Evolutionary conservation across 2,888 invertebrate genomes (phyloP), one percentile per base, ranked within the genome.

Genomic region (Branchellion lobata): DNA sequence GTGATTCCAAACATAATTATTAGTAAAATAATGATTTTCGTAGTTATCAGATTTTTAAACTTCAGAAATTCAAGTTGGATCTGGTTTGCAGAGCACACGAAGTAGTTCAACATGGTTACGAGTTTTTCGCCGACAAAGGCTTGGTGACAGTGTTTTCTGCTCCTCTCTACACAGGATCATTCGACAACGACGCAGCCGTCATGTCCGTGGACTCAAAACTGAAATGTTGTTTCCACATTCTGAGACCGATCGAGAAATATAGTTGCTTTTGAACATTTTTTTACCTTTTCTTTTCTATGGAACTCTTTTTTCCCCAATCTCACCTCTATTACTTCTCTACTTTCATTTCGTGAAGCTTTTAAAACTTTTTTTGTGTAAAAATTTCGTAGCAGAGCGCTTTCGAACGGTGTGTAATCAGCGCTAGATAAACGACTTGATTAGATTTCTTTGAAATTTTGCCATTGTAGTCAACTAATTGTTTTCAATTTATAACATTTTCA

Each of bases 71-170:
- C 31, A 33, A 34, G 1, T 14, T 77, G 14, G 31, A 57, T n/a
- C 34, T 77, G 34, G 36, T 77, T 1, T 77, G 77, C 65, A n/a
- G 77, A 34, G 77, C 77, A n/a, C 77, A 77, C 34, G 77, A 77
- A 65, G 77, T 77, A 3, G 77, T 77, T 1, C 34, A 77, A 34
- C 33, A 65, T 77, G 77, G 77, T 34, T 77, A 77, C 65, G 77
- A 77, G 57, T 77, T 77, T 29, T 77, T 65, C 24, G 61, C 77
- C 33, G 33, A 77, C 61, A 31, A 65, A n/a, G 65, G 77, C n/a
- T n/a, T 77, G 65, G 77, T 77, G 18, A 77, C 77, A 8, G 33
- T 77, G 11, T 77, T 77, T 24, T 77, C 77, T 34, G 77, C 77
- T 14, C 77, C 77, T 65, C 65, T 77, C 11, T 77, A 77, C 57